Evolutionary conservation across 2,113 vertebrate species (phyloP), one percentile per base, ranked within the genome.

Genomic region (Atrichornis clamosus): DNA sequence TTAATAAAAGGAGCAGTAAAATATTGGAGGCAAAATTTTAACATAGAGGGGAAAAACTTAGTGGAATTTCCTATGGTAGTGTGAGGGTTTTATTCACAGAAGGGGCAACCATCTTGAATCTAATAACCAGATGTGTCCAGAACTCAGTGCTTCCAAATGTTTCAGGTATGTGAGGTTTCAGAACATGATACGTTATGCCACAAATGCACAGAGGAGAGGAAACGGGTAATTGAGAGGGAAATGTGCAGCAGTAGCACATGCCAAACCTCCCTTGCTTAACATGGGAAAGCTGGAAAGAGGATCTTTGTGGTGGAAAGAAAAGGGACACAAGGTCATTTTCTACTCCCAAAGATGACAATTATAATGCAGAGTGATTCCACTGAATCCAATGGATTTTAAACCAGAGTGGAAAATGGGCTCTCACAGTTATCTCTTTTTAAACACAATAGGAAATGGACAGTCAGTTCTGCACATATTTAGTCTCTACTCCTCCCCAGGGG

Each of bases 111-210:
- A 72, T 53, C 60, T 63, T 8, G 0, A 87, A 91, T 93, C 33
- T 86, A 80, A 78, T 74, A 95, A 86, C 50, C 93, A 97, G 78
- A 88, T 96, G 92, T 84, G 55, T 77, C 67, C 55, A 95, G 82
- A 86, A 74, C 39, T 74, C n/a, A n/a, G 30, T 46, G 28, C 42
- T 93, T 96, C 79, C 92, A 94, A 96, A 64, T 86, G 86, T 93
- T 83, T 92, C 85, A 96, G 90, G 55, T 96, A 93, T 80, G 72
- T 91, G 85, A 79, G 37, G 47, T 90, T 96, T 94, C 75, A 90
- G 67, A 94, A 64, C 49, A 80, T 15, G 24, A 67, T 35, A 83
- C 1, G 0, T 70, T 63, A 89, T 50, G 76, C 90, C 90, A 97
- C 93, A 96, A 95, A 88, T n/a, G 78, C 35, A 88, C 70, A 74